Percentiles rank a stretch among this genome's conserved stretches.
Conservation (phyloP, 2,797 vertebrate genomes). For the Anguilla megastoma region DNA sequence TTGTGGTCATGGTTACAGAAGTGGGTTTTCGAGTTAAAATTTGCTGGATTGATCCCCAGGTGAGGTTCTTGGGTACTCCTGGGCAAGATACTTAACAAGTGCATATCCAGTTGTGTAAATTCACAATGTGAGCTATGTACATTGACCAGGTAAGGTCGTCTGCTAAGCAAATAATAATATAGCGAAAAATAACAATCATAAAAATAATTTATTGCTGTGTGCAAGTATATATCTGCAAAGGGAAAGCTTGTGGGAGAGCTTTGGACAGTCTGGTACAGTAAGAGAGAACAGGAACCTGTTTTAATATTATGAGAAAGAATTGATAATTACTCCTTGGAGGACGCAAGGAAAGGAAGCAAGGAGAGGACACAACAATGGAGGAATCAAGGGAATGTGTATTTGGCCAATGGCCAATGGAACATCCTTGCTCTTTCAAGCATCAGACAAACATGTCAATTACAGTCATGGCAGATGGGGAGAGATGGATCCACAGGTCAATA, state of each 20-base stretch:
- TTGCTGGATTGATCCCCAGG: not conserved
- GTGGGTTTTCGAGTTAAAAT: not conserved
- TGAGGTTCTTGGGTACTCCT: not conserved
- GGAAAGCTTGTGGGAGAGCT: not conserved
- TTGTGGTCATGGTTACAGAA: conserved; percentile 25
- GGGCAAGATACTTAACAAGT: not conserved
- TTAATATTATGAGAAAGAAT: not conserved
- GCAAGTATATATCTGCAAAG: not conserved
- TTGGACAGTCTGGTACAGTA: not conserved
- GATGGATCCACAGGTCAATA: no score
- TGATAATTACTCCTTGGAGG: no score
- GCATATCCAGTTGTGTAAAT: not conserved
- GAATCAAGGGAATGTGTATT: no score
- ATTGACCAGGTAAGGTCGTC: not conserved
- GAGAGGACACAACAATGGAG: no score
- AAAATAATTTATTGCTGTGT: conserved; percentile 2
- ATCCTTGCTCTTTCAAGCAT: no score
- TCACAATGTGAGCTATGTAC: not conserved
- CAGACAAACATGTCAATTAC: no score
- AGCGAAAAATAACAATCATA: not conserved
- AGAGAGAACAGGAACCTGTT: not conserved
- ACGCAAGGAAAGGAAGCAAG: no score
- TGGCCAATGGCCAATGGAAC: no score
- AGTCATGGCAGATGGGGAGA: no score
- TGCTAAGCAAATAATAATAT: conserved; percentile 2